A percentile compares a stretch with the other conserved stretches of the same genome.
Evolutionary conservation across 1,140 invertebrate species (phyloP).

Genomic region (Musca domestica): DNA sequence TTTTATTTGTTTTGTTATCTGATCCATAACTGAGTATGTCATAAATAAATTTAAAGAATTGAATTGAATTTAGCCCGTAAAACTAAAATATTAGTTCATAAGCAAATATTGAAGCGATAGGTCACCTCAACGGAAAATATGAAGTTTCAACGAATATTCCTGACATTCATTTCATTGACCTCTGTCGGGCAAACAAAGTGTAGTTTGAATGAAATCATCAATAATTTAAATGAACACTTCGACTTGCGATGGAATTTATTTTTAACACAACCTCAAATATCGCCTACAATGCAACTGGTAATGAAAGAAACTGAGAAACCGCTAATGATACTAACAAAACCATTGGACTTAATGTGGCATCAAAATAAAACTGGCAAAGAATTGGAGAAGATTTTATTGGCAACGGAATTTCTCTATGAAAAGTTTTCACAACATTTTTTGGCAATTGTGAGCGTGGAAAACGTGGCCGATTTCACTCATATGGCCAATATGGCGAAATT

Average conservation of each 20-base stretch:
- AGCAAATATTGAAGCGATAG: too few relatives aligned
- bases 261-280: too few relatives aligned
- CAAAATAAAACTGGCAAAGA: neutral
- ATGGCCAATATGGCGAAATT: neutral
- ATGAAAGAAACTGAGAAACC: neutral
- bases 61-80: too few relatives aligned
- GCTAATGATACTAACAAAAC: neutral
- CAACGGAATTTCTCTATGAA: neutral
- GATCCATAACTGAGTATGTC: too few relatives aligned
- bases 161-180: too few relatives aligned
- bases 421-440: neutral
- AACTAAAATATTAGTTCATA: too few relatives aligned
- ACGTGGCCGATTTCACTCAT: neutral
- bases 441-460: neutral
- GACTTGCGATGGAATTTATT: constrained; percentile 1
- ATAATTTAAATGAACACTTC: neutral
- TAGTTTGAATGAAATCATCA: neutral
- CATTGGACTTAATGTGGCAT: neutral
- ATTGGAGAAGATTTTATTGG: too few relatives aligned
- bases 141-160: too few relatives aligned
- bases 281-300: neutral
- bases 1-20: too few relatives aligned
- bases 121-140: too few relatives aligned
- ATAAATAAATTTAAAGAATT: too few relatives aligned
- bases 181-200: too few relatives aligned